phyloP scores from a whole-genome alignment of 1,140 invertebrate genomes.

The Pseudachorutes palmiensis region DNA sequence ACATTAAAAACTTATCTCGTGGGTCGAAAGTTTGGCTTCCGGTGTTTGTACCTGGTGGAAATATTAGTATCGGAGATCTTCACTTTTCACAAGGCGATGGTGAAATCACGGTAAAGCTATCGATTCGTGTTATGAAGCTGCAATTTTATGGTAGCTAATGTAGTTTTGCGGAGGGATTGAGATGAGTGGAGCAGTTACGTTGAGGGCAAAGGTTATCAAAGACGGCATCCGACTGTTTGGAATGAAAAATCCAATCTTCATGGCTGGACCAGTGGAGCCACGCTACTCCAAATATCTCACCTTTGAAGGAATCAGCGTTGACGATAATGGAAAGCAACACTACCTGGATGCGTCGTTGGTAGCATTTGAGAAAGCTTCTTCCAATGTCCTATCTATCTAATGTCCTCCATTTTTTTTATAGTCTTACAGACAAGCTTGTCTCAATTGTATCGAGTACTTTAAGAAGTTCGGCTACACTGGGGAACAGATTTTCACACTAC shows the following conservation, averaged over 20 bases:
- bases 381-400: no score
- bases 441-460: slow-evolving; percentile 15
- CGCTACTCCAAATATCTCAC: slow-evolving; percentile 20
- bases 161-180: slow-evolving; percentile 24
- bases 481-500: slow-evolving; percentile 12
- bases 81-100: slow-evolving; percentile 33
- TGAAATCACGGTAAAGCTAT: slow-evolving; percentile 24
- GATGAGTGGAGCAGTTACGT: slow-evolving; percentile 17
- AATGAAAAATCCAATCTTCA: slow-evolving; percentile 18
- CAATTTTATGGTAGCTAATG: not conserved
- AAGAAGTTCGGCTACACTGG: slow-evolving; percentile 24
- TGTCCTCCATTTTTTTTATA: no score
- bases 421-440: slow-evolving; percentile 7
- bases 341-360: slow-evolving; percentile 8
- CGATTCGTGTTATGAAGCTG: not conserved
- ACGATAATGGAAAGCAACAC: slow-evolving; percentile 13
- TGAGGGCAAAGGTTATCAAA: slow-evolving; percentile 14
- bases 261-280: slow-evolving; percentile 22
- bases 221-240: not conserved
- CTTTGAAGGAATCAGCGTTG: slow-evolving; percentile 22
- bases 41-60: slow-evolving; percentile 26
- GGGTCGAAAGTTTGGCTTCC: slow-evolving; percentile 32
- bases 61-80: slow-evolving; percentile 27
- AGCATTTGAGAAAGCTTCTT: no score
- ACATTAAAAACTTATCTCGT: slow-evolving; percentile 30